phyloP scores from a whole-genome alignment of 2,888 invertebrate species.

The Troglohyphantes excavatus region DNA sequence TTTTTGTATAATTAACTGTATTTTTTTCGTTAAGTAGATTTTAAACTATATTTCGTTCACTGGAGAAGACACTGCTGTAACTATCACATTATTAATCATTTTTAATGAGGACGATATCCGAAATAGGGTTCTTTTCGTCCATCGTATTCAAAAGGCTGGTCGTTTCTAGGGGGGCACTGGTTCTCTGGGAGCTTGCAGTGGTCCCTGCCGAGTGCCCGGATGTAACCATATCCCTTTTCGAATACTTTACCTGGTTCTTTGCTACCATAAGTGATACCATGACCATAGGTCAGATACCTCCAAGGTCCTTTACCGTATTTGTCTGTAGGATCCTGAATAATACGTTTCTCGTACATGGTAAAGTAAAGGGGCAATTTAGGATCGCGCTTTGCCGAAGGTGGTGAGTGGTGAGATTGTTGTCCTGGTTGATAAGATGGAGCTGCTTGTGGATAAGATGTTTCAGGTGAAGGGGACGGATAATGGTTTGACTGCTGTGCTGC shows the following conservation, averaged over 20 bases:
- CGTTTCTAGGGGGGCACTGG: conserved; percentile 55
- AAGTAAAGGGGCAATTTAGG: conserved; percentile 68
- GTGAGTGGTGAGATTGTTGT: neutral
- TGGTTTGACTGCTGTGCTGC: neutral
- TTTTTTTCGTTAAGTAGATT: no score
- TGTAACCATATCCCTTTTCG: conserved; percentile 75
- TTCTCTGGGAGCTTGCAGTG: conserved; percentile 65
- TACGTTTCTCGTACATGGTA: conserved; percentile 73
- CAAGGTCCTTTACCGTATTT: conserved; percentile 74
- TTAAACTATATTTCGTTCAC: no score
- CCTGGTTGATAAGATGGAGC: neutral
- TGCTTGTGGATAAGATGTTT: neutral
- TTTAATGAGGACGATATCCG: conserved; percentile 71
- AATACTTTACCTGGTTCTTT: conserved; percentile 76
- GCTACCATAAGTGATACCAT: conserved; percentile 75
- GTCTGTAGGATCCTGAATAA: conserved; percentile 53
- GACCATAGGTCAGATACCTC: conserved; percentile 74
- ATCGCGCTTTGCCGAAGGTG: neutral
- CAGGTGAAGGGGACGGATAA: neutral
- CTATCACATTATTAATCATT: neutral
- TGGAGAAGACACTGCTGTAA: neutral
- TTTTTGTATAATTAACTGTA: no score
- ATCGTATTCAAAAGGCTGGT: conserved; percentile 71
- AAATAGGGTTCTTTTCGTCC: conserved; percentile 76
- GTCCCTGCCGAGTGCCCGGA: conserved; percentile 72